Evolutionary conservation across 2,888 invertebrate species (phyloP), one percentile per base, ranked within the genome.

Genomic region (Platycheirus albimanus): DNA sequence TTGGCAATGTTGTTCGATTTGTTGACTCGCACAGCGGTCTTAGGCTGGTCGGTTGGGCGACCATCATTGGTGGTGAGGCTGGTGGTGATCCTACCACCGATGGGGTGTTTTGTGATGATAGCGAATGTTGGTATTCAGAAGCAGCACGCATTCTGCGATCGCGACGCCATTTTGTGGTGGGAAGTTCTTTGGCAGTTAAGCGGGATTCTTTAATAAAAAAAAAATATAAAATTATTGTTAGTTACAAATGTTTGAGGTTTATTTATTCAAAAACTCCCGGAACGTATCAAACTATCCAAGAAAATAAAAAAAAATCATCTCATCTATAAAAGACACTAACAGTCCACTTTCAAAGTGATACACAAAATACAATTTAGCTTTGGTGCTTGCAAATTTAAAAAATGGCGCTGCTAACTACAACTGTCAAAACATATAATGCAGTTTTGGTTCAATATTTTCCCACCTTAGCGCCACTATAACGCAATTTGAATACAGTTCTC

Each of bases 101-200:
- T 54, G 88, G 88, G 30, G 86, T 86, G 19, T 87, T 88, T 85
- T 90, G 90, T 61, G 90, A 87, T 78, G 90, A 75, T 15, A 79
- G 33, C 3, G 83, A 83, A 69, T 79, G 63, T 71, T 76, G 69
- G 85, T 91, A 90, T 85, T 90, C 89, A 10, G 85, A 77, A 54
- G 87, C 88, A 4, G 92, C 91, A 1, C 92, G 91, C 66, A 91
- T 90, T 20, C 95, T 92, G 41, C 95, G 92, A 85, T 95, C 95
- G 61, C 95, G 92, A 80, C 95, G 93, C 95, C 95, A 95, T 91
- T 95, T 94, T 66, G 94, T 93, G 6, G 94, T 94, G 76, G 93
- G 92, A 84, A 94, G 90, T 86, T 94, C 94, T 89, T 94, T 95
- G 67, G 92, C 90, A 66, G 89, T 88, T 86, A 90, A 86, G 76